Base-by-base conservation (phyloP, 2,888 invertebrate species). In the Philopedon plagiatum region DNA sequence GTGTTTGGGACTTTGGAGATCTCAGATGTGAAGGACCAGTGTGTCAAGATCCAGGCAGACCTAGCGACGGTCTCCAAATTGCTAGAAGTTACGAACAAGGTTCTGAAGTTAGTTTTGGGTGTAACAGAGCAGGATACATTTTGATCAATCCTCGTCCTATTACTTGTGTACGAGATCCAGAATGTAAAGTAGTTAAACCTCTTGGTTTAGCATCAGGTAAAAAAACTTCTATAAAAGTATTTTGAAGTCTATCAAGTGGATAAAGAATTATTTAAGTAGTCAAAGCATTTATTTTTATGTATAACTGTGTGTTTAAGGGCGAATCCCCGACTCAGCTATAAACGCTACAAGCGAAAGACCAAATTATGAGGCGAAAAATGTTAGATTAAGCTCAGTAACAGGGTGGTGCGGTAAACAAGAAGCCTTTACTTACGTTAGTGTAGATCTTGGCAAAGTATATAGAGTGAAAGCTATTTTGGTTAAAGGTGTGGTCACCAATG, bases 361-460 rank as follows among this genome's bases (percentile, higher is more conserved):
- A 21, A 96, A 96, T 81, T 96, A 96, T 83, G 96, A 96, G 88
- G 95, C 96, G 0, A 92, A 88, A 83, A 96, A 97, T 82, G 92
- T 97, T 9, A 89, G 97, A 29, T 86, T 97, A 34, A 96, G 96
- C 83, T 96, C 97, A 0, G 96, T 96, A 2, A 97, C 97, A 51
- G 97, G 97, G 15, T 97, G 97, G 97, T 97, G 97, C 85, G 96
- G 96, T n/a, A 97, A 96, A 81, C 94, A 95, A 86, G 98, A 98
- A 87, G 94, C 97, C 0, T 97, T 98, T 81, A 97, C 97, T 0
- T 98, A 97, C 80, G 95, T 97, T 5, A 97, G 95, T 81, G 97
- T 98, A 0, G 98, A 98, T 85, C 89, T 98, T 75, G 97, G 97
- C 41, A 93, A 94, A 86, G 92, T 97, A n/a, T 95, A 93, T 84